These are phyloP conservation scores for Poeciliopsis occidentalis DNA, from an alignment of 2,113 vertebrate genomes.

Conservation along the genomic window DNA sequence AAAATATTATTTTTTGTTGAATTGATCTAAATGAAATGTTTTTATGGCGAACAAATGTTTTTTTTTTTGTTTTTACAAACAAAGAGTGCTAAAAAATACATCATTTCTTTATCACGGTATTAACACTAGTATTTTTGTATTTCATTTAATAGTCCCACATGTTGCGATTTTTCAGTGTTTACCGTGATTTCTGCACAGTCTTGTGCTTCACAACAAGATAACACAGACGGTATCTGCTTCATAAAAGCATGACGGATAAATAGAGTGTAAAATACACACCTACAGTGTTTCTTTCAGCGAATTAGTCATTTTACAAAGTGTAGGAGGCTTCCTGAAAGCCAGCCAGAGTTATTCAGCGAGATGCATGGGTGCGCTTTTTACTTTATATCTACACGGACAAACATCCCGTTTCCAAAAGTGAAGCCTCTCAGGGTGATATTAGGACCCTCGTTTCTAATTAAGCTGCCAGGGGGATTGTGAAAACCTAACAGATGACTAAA, in stretches of 20 bases:
- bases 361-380: background rate
- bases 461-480: constrained; percentile 40
- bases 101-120: background rate
- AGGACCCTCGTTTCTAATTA: constrained; percentile 33
- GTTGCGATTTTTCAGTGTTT: background rate
- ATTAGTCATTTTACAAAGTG: background rate
- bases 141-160: background rate
- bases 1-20: background rate
- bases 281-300: background rate
- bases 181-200: background rate
- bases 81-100: background rate
- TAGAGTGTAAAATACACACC: background rate
- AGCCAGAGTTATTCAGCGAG: background rate
- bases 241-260: background rate
- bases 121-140: background rate
- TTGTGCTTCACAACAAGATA: background rate
- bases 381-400: background rate
- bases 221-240: background rate
- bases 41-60: background rate
- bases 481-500: constrained; percentile 46
- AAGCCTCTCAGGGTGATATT: constrained; percentile 28
- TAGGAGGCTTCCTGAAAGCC: background rate
- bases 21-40: background rate
- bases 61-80: background rate
- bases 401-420: constrained; percentile 9